Percentiles rank a stretch among this genome's conserved stretches.
Evolutionary conservation across 2,797 vertebrate species (phyloP).

Genomic region (Ibycter americanus): DNA sequence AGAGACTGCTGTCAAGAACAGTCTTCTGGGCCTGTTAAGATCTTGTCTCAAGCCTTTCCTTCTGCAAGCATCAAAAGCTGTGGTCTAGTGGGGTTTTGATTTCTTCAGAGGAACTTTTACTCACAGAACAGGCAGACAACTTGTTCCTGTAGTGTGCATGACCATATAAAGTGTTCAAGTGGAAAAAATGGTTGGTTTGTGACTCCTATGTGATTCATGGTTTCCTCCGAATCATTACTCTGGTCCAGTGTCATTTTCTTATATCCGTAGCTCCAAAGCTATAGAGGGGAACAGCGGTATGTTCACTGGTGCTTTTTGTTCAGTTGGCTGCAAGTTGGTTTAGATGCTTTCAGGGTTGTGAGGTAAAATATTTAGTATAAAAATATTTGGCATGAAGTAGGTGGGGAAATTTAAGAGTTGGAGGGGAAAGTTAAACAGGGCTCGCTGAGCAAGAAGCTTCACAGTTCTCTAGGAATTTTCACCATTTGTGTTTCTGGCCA

Average conservation of each 20-base stretch:
- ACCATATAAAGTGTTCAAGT: neutral
- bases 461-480: neutral
- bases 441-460: neutral
- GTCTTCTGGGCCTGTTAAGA: accelerated
- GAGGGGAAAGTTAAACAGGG: neutral
- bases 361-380: neutral
- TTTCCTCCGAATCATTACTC: neutral
- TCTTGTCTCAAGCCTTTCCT: neutral
- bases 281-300: accelerated
- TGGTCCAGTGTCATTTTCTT: neutral
- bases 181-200: neutral
- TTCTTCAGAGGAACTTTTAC: neutral
- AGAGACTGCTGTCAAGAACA: neutral
- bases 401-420: neutral
- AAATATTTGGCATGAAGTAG: neutral
- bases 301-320: accelerated
- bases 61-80: neutral
- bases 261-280: neutral
- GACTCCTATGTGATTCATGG: neutral
- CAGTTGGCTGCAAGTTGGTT: neutral
- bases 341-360: neutral
- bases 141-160: neutral
- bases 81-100: neutral
- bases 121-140: accelerated
- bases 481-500: neutral